Base-by-base conservation (phyloP, 2,888 invertebrate genomes). In the Hesperia comma region DNA sequence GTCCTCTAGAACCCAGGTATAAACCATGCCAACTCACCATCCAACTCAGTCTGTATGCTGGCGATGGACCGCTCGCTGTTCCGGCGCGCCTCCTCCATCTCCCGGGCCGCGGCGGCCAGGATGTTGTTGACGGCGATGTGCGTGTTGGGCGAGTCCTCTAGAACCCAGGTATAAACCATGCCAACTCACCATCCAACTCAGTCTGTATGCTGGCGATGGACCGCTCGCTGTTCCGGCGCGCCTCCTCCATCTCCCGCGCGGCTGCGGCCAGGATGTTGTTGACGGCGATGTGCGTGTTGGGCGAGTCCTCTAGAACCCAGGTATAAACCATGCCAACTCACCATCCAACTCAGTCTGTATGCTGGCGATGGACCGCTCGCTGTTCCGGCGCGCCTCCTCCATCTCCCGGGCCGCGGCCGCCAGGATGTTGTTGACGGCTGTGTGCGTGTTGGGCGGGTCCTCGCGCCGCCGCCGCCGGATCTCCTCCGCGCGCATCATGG, bases 401-500 rank as follows among this genome's bases (percentile, higher is more conserved):
- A 93, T 90, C 76, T 93, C 93, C 72, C 92, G 78, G 0, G 92
- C 93, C 0, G 92, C 93, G 0, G 93, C 92, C 0, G 93, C 93
- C 51, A 92, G 75, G 74, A 93, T 93, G 73, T 92, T 93, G 80
- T 91, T 93, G 43, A 93, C 93, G 0, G 91, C 92, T 0, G 92
- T 90, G 71, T 92, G 90, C 1, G 91, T 91, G 6, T 84, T 84
- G 0, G 92, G 85, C 15, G 85, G 77, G 69, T 91, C 89, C n/a
- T 87, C 88, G 21, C 90, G 86, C 37, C 92, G 92, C 14, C 93
- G 85, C 33, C 92, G 82, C 0, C 92, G 82, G 14, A 90, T 85
- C 75, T 92, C 90, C 67, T 92, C 91, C 0, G 91, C 91, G 0
- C 92, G 85, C 90, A 92, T 92, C 93, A 93, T 93, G 1, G 92